Evolutionary conservation across 53 echinoderm and acorn worm genomes (phyloP), one percentile per base, ranked within the genome.

Genomic region (Apostichopus leukothele): DNA sequence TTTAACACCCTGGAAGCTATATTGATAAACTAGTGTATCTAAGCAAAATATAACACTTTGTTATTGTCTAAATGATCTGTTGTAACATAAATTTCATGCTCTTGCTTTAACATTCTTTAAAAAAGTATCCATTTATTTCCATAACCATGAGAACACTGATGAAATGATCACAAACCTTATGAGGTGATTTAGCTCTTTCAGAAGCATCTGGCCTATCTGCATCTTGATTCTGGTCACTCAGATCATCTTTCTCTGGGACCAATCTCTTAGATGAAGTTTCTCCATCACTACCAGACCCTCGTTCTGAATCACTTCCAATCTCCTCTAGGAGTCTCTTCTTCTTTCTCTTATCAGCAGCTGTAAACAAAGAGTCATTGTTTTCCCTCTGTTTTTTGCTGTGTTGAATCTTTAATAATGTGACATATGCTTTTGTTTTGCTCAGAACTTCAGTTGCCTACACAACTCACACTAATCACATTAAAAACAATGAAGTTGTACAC

Each of bases 271-370:
- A 79, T 14, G 81, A 80, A 9, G 60, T 61, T 66, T 89, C 89
- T 20, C 81, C 89, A 80, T 89, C 89, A 52, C 89, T 89, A 20
- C 81, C 89, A 79, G 89, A 75, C 52, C 75, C 76, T 75, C 76
- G 53, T 54, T 88, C 88, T 53, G 88, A 75, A 20, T 88, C 88
- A 53, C 75, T 88, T 8, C 66, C 89, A 74, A 51, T 51, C 20
- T 71, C 71, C 20, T 6, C 18, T 18, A n/a, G 6, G 1, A 18
- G 71, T 16, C 5, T 18, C 18, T 18, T 71, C 71, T 71, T 71
- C 71, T 71, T 71, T 71, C 18, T 57, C 57, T 57, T 71, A 18
- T 14, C 18, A 71, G 0, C 18, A n/a, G 18, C 71, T 71, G 71
- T n/a, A 71, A 71, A 16, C 12, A 2, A 71, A 71, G 6, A 71